Evolutionary conservation across 2,797 vertebrate genomes (phyloP), one percentile per base, ranked within the genome.

Genomic region (Siniperca obscura): DNA sequence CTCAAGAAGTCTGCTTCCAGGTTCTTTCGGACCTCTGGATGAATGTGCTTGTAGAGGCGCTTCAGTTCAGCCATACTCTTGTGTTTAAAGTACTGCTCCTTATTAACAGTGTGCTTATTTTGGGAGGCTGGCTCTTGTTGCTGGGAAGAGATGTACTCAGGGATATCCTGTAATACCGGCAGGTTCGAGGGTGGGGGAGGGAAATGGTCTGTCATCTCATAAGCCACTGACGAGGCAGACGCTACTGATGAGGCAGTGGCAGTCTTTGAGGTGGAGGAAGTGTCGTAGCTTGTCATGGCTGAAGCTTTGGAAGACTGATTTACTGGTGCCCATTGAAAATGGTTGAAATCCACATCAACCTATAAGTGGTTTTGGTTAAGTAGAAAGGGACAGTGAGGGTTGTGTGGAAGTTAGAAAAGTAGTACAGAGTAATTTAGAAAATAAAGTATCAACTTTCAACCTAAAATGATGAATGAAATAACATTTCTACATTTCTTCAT

Each of bases 41-140:
- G 95, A 57, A 98, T 98, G 75, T 96, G 91, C 86, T 97, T 98
- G 83, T 97, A 97, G 81, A 97, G 95, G 46, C 95, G 94, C 83
- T 97, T 98, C 36, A 97, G 92, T 91, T 98, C 96, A 42, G 95
- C 94, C 78, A 96, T 92, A 84, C 96, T 97, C 84, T 95, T 96
- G 92, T 98, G 95, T 86, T 97, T 97, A 50, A 93, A 93, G 75
- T 96, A 96, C 67, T 96, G 88, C 66, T 97, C 96, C 91, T 94
- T 97, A 75, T 89, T 91, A 8, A 90, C 36, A 6, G 80, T 82
- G 21, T 86, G 79, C 80, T 94, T 96, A 16, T 86, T 73, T 78
- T 94, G 89, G 78, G 91, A 76, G 27, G 12, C 89, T 66, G 42
- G 16, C 16, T 92, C 90, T 27, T 90, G 72, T 30, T 52, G 61